These are phyloP conservation scores for Cosmia trapezina DNA, from an alignment of 2,888 invertebrate species.

Conservation along the genomic window DNA sequence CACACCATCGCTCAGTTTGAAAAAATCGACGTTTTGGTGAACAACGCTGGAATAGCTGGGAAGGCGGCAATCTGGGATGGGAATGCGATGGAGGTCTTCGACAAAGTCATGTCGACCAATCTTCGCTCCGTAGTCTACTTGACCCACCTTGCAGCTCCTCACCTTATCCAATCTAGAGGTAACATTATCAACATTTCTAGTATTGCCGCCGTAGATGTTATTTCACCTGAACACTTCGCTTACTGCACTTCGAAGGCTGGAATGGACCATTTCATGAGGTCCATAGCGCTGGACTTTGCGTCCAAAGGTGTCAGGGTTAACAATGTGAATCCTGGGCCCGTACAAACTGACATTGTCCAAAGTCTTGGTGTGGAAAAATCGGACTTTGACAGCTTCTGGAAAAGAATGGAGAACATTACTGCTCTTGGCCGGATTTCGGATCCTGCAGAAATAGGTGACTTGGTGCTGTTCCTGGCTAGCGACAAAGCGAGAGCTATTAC, in stretches of 20 bases:
- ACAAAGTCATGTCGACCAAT: slow-evolving; percentile 67
- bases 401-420: slow-evolving; percentile 94
- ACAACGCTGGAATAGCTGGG: slow-evolving; percentile 67
- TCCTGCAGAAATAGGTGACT: slow-evolving; percentile 67
- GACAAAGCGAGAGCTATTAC: slow-evolving; percentile 93
- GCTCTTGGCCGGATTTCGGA: slow-evolving; percentile 94
- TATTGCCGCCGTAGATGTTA: slow-evolving; percentile 48
- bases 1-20: slow-evolving; percentile 61
- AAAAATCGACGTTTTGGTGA: slow-evolving; percentile 68
- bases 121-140: slow-evolving; percentile 64
- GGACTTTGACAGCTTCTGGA: slow-evolving; percentile 80
- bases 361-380: slow-evolving; percentile 72
- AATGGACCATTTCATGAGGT: slow-evolving; percentile 96
- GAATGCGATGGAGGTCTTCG: slow-evolving; percentile 63
- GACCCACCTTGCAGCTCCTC: slow-evolving; percentile 65
- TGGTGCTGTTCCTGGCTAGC: slow-evolving; percentile 66
- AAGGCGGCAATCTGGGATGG: slow-evolving; percentile 53
- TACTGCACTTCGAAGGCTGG: slow-evolving; percentile 69
- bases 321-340: slow-evolving; percentile 96
- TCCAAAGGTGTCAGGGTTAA: slow-evolving; percentile 94
- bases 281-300: slow-evolving; percentile 94
- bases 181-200: slow-evolving; percentile 73
- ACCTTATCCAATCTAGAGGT: slow-evolving; percentile 69
- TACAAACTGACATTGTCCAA: slow-evolving; percentile 78
- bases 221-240: slow-evolving; percentile 43